A percentile compares a stretch with the other conserved stretches of the same genome.
phyloP scores from a whole-genome alignment of 2,888 invertebrate species.

The Dastarcus helophoroides region DNA sequence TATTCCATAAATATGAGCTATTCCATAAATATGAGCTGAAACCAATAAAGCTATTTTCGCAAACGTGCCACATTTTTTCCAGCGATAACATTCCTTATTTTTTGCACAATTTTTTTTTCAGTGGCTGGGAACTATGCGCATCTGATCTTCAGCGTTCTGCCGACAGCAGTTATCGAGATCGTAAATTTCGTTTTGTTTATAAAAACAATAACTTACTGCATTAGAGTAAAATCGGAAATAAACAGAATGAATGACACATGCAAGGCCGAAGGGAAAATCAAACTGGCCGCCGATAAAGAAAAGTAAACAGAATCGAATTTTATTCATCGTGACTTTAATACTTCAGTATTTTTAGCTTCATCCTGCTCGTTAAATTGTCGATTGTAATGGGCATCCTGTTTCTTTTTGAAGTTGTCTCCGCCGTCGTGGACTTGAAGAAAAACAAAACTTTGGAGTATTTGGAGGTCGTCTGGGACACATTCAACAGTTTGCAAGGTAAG shows the following conservation, averaged over 20 bases:
- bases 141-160: constrained; percentile 30
- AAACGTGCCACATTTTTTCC: too few relatives aligned
- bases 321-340: constrained; percentile 3
- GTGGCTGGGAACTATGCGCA: constrained; percentile 21
- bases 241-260: constrained; percentile 53
- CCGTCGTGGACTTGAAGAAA: constrained; percentile 42
- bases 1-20: too few relatives aligned
- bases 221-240: constrained; percentile 63
- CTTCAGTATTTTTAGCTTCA: constrained; percentile 27
- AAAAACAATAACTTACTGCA: constrained; percentile 57
- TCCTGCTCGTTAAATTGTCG: constrained; percentile 63
- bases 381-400: constrained; percentile 71
- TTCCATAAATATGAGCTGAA: too few relatives aligned
- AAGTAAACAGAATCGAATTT: constrained; percentile 40
- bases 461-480: constrained; percentile 44
- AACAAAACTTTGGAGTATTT: constrained; percentile 36
- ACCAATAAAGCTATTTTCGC: too few relatives aligned
- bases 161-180: constrained; percentile 50
- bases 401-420: constrained; percentile 55
- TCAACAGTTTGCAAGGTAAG: constrained; percentile 58
- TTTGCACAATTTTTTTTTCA: constrained; percentile 13
- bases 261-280: constrained; percentile 38
- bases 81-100: too few relatives aligned
- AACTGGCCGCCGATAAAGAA: constrained; percentile 55
- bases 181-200: constrained; percentile 58